Conservation (phyloP, 2,113 vertebrate species). For the Protobothrops mucrosquamatus region DNA sequence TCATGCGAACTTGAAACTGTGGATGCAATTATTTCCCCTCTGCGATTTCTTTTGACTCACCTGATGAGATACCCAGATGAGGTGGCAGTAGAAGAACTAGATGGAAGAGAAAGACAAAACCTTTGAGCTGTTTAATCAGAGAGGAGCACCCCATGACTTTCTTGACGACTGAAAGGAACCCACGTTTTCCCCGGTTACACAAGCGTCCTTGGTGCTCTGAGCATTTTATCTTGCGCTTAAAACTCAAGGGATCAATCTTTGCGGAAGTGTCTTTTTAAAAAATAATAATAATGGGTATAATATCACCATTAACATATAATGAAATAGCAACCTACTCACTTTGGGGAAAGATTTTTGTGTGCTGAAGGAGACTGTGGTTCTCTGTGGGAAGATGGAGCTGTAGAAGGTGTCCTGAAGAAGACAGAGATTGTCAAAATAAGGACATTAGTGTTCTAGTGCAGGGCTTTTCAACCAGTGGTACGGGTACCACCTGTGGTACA, state of each 20-base stretch:
- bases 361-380: neutral
- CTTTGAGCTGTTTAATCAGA: no score
- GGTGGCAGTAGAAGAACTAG: constrained; percentile 61
- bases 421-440: neutral
- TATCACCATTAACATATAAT: neutral
- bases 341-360: neutral
- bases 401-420: neutral
- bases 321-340: neutral
- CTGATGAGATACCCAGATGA: constrained; percentile 77
- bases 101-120: constrained; percentile 12
- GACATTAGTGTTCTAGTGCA: neutral
- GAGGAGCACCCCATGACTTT: neutral
- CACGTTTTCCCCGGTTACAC: neutral
- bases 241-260: neutral
- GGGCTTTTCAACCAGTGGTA: no score
- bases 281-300: neutral
- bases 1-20: neutral
- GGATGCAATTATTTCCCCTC: neutral
- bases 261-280: neutral
- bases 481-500: no score
- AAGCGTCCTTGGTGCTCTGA: neutral
- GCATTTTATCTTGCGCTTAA: neutral
- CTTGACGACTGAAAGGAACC: neutral
- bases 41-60: constrained; percentile 51
- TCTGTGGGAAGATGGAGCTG: neutral